Base-by-base conservation (phyloP, 2,113 vertebrate genomes). In the Myanophis thanlyinensis region DNA sequence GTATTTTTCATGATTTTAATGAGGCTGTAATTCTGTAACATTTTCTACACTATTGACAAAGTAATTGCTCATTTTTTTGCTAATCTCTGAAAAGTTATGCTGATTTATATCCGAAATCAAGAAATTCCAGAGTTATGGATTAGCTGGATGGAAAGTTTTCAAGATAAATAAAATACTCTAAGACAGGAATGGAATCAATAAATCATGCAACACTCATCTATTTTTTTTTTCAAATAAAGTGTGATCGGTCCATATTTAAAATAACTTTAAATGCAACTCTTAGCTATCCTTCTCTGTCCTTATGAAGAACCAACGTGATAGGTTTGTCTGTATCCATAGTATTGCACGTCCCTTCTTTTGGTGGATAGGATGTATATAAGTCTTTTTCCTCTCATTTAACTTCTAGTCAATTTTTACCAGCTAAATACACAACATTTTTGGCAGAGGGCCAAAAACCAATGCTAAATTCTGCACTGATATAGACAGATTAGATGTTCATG, bases 321-420 rank as follows among this genome's bases (percentile, higher is more conserved):
- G 95, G 95, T 80, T 40, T 80, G 35, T 80, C 35, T 95, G 96
- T 96, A 97, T 95, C 97, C 94, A 94, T 96, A 95, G 88, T 90
- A 95, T 96, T 95, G 96, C 44, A 52, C 20, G n/a, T n/a, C 46
- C 92, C 89, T 91, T 96, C 94, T 94, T 95, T 56, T 95, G 94
- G 95, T 95, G 94, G 94, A 93, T 97, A 96, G 91, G 93, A 97
- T 97, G 97, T 98, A 97, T 98, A 98, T 98, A 98, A 97, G 97
- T 98, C 97, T 98, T 98, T 98, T 98, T 98, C 98, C 98, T 98
- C 98, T 98, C 98, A 98, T 98, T 98, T 98, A 98, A 98, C 98
- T 98, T 98, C 97, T 97, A 98, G 98, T 98, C 98, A 98, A 98
- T 98, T 98, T 98, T 98, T 98, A 67, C 97, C 97, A 98, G 98